Evolutionary conservation across 2,888 invertebrate genomes (phyloP).

Genomic region (Agrochola litura): DNA sequence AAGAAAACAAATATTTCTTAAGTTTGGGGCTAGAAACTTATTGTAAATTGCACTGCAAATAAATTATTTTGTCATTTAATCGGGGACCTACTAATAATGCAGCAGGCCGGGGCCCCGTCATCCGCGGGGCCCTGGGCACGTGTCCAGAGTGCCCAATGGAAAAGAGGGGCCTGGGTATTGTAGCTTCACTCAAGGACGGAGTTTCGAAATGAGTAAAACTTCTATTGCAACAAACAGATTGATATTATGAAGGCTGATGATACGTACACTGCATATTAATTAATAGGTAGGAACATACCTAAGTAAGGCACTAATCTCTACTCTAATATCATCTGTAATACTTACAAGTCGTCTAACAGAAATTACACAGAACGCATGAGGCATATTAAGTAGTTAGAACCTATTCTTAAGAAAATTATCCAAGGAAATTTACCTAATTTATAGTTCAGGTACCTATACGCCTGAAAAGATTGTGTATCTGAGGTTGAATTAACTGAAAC

Average conservation of each 20-base stretch:
- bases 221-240: not conserved
- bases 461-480: slow-evolving; percentile 2
- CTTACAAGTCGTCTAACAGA: not conserved
- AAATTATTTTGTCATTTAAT: too few relatives aligned
- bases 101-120: too few relatives aligned
- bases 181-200: slow-evolving; percentile 66
- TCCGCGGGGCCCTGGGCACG: too few relatives aligned
- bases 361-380: slow-evolving; percentile 2
- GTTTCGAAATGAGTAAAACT: slow-evolving; percentile 65
- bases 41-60: too few relatives aligned
- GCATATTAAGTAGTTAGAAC: not conserved
- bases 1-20: too few relatives aligned
- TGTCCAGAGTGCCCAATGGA: too few relatives aligned
- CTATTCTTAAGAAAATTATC: slow-evolving; percentile 29
- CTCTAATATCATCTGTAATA: not conserved
- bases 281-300: not conserved
- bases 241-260: not conserved
- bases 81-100: too few relatives aligned
- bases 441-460: not conserved
- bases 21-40: too few relatives aligned
- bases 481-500: slow-evolving; percentile 37
- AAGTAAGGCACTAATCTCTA: not conserved
- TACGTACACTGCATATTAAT: not conserved
- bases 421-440: slow-evolving; percentile 30
- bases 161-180: slow-evolving; percentile 51